Percentiles rank a stretch among this genome's conserved stretches.
phyloP scores from a whole-genome alignment of 2,888 invertebrate species.

The Drosophila leonis region DNA sequence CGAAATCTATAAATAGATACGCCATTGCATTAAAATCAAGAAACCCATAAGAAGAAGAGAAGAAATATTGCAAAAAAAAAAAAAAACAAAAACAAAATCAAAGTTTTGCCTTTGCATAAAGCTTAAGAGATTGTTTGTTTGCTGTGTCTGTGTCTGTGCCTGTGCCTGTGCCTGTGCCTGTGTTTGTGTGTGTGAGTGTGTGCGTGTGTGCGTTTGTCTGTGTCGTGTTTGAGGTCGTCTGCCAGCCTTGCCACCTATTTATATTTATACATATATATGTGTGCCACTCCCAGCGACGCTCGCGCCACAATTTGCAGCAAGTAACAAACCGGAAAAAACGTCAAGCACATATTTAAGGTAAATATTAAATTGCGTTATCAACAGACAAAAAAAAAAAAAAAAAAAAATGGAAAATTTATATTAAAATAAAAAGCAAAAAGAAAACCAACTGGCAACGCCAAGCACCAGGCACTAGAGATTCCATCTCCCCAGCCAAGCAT shows the following conservation, averaged over 20 bases:
- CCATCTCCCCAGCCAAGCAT: constrained; percentile 25
- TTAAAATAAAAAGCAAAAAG: constrained; percentile 4
- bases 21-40: constrained; percentile 34
- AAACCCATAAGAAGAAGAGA: constrained; percentile 14
- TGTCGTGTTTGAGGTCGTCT: constrained; percentile 55
- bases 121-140: constrained; percentile 40
- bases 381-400: background rate
- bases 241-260: constrained; percentile 63
- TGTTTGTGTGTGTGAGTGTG: background rate
- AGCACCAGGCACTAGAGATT: constrained; percentile 21
- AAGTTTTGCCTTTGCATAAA: constrained; percentile 41
- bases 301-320: constrained; percentile 16
- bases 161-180: background rate
- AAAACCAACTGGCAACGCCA: constrained; percentile 46
- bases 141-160: constrained; percentile 16
- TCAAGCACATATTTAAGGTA: constrained; percentile 45
- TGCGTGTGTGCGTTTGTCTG: constrained; percentile 27
- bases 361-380: constrained; percentile 35
- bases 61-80: constrained; percentile 32
- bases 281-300: constrained; percentile 50
- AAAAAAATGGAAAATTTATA: background rate
- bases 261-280: constrained; percentile 26
- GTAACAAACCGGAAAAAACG: constrained; percentile 19
- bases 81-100: constrained; percentile 28
- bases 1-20: constrained; percentile 43